These are phyloP conservation scores for Caiman crocodilus DNA, from an alignment of 2,797 vertebrate species.

Conservation along the genomic window DNA sequence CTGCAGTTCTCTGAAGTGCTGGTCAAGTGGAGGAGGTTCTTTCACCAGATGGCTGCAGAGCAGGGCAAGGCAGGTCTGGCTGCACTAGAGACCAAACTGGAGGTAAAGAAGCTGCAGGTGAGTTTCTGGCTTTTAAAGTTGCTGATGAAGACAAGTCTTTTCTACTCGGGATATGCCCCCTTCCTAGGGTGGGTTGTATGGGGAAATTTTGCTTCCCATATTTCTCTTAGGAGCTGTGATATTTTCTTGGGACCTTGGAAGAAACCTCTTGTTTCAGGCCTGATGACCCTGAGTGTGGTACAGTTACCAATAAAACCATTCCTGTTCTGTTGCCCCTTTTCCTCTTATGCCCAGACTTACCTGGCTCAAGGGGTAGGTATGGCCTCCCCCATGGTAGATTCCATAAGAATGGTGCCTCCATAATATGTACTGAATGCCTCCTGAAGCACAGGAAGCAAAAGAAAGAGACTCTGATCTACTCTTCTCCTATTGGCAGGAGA, in stretches of 20 bases:
- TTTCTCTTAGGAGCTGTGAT: background rate
- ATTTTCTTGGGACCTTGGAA: background rate
- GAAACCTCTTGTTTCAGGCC: background rate
- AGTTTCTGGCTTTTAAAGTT: background rate
- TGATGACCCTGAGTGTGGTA: no score
- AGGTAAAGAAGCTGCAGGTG: conserved; percentile 91
- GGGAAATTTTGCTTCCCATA: rapidly evolving
- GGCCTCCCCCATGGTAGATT: no score
- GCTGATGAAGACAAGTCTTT: background rate
- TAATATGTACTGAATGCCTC: no score
- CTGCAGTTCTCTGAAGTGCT: conserved; percentile 94
- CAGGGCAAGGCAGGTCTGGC: conserved; percentile 89
- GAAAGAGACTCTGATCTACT: background rate
- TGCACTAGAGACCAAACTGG: conserved; percentile 88
- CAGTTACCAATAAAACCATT: no score
- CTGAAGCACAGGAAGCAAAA: background rate
- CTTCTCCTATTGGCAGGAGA: conserved; percentile 81
- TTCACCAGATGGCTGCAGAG: conserved; percentile 87
- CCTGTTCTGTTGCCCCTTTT: background rate
- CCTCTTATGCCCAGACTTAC: background rate
- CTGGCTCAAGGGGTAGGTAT: background rate
- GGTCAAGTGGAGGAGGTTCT: conserved; percentile 92
- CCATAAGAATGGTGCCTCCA: no score
- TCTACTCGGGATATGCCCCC: background rate
- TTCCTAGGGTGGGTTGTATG: background rate